Base-by-base conservation (phyloP, 2,113 vertebrate genomes). In the Piliocolobus tephrosceles region DNA sequence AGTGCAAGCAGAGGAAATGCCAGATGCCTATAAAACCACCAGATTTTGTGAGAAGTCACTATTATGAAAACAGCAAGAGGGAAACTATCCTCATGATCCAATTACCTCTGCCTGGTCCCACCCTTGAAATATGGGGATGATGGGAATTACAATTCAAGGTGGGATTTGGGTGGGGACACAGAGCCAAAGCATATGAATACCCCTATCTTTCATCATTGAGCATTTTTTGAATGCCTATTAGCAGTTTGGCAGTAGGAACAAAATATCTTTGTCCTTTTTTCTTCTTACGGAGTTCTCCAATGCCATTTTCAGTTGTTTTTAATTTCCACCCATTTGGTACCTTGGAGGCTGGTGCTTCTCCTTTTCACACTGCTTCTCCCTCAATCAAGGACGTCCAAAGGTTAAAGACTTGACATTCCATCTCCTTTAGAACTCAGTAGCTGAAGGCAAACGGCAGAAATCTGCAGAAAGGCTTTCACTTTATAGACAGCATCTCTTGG, bases 251-350 rank as follows among this genome's bases (percentile, higher is more conserved):
- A 91, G 70, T 1, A 47, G 38, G 82, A 92, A 64, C 70, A 18
- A 32, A 68, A 95, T 64, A 78, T 81, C n/a, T 55, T 18, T 35
- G 8, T 43, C 13, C 82, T 93, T 88, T 93, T 88, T 73, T 18
- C 73, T 58, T 82, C 27, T 45, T 14, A 20, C n/a, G 10, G 16
- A 72, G 14, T 72, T 95, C 88, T 78, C n/a, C 80, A 70, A 18
- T 57, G n/a, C 7, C 43, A 22, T 80, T 96, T 93, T 73, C 38
- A 82, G 38, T 93, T 38, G 5, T 52, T 85, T 97, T 88, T 66
- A 47, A 79, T 73, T 93, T 64, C 40, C 11, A 40, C 32, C 14
- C 20, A 8, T 82, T 94, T 73, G 55, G 55, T 73, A 14, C 17
- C 38, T 79, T 78, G 4, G 52, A 80, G 20, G 47, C 30, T 93